Conservation (phyloP, 2,888 invertebrate genomes). For the Ectropis crepuscularia region DNA sequence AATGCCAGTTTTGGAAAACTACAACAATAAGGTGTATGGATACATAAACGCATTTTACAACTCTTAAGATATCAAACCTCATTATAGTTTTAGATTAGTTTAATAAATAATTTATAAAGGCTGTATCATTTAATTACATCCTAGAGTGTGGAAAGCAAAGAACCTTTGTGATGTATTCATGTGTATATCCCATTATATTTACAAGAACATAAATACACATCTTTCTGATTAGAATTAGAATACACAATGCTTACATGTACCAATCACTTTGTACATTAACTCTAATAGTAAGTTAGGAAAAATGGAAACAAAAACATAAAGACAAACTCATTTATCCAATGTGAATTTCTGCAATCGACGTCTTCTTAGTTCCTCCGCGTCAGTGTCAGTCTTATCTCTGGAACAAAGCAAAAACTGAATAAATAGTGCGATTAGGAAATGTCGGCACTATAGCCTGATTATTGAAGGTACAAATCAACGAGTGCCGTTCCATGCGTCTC, state of each 20-base stretch:
- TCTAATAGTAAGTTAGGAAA: conserved; percentile 68
- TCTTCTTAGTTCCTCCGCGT: conserved; percentile 89
- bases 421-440: too few relatives aligned
- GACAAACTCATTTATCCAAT: conserved; percentile 73
- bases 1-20: conserved; percentile 88
- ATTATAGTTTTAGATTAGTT: conserved; percentile 48
- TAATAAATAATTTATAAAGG: conserved; percentile 49
- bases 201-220: conserved; percentile 83
- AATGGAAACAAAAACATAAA: conserved; percentile 62
- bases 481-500: too few relatives aligned
- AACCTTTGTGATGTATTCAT: conserved; percentile 75
- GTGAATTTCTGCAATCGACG: conserved; percentile 91
- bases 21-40: conserved; percentile 91
- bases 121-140: conserved; percentile 44
- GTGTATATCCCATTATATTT: conserved; percentile 82
- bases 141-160: conserved; percentile 42
- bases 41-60: conserved; percentile 92
- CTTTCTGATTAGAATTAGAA: conserved; percentile 65
- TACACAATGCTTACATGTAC: conserved; percentile 80
- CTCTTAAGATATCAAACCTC: conserved; percentile 70
- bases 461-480: too few relatives aligned
- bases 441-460: too few relatives aligned
- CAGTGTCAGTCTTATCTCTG: conserved; percentile 77
- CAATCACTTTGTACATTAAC: conserved; percentile 82
- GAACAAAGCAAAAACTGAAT: conserved; percentile 26